A percentile compares a stretch with the other conserved stretches of the same genome.
Evolutionary conservation across 2,888 invertebrate genomes (phyloP).

Genomic region (Thymelicus acteon): DNA sequence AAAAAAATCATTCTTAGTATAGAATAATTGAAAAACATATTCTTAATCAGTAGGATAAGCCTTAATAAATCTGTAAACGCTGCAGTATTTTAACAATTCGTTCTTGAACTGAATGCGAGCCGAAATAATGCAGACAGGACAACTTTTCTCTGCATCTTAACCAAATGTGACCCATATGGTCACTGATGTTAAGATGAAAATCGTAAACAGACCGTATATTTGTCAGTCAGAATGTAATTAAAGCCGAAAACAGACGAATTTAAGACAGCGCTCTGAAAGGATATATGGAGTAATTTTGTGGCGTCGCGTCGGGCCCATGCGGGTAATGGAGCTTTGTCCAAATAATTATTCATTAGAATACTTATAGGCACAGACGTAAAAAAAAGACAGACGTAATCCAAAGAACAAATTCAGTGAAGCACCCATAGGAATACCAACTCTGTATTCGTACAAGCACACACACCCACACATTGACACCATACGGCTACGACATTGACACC

Average conservation of each 20-base stretch:
- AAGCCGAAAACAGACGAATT: constrained; percentile 2
- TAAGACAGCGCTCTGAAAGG: constrained; percentile 4
- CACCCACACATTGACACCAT: no score
- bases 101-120: not conserved
- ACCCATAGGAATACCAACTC: no score
- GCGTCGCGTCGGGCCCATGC: not conserved
- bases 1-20: no score
- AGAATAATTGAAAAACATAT: no score
- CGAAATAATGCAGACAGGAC: not conserved
- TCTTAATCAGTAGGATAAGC: no score
- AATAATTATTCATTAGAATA: not conserved
- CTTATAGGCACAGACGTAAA: no score
- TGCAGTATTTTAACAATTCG: not conserved
- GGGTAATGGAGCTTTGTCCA: not conserved
- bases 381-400: no score
- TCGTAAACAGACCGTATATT: not conserved
- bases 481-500: no score
- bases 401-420: no score
- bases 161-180: not conserved
- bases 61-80: not conserved
- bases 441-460: no score
- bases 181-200: not conserved
- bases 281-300: constrained; percentile 10
- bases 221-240: constrained; percentile 15
- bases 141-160: not conserved